Conservation (phyloP, 2,888 invertebrate species). For the Chouioia cunea region DNA sequence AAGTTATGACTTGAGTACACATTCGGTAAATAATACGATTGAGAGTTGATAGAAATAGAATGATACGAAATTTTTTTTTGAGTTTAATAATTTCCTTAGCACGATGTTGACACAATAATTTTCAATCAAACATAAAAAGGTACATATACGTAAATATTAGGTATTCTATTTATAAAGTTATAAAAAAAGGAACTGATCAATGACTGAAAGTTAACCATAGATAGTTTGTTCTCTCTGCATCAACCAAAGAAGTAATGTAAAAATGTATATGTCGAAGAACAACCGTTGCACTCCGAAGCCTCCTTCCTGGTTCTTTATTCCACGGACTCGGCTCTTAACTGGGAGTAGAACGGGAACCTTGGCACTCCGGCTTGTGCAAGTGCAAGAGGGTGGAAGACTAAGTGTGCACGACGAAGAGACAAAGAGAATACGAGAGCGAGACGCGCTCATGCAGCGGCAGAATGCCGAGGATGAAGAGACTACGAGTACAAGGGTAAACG, state of each 20-base stretch:
- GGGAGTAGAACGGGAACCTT: slow-evolving; percentile 30
- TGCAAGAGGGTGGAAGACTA: slow-evolving; percentile 33
- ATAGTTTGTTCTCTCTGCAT: too few relatives aligned
- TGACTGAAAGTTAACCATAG: too few relatives aligned
- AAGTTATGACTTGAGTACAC: too few relatives aligned
- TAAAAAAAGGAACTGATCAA: too few relatives aligned
- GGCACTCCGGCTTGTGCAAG: slow-evolving; percentile 26
- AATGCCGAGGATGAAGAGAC: not conserved
- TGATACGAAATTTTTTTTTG: too few relatives aligned
- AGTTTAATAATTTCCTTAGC: too few relatives aligned
- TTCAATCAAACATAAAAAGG: too few relatives aligned
- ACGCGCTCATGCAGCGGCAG: not conserved
- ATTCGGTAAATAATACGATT: too few relatives aligned
- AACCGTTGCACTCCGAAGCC: not conserved
- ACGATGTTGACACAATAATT: too few relatives aligned
- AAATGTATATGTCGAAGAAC: not conserved
- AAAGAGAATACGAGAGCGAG: slow-evolving; percentile 15
- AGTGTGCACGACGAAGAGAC: slow-evolving; percentile 17
- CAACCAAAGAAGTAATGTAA: slow-evolving; percentile 1
- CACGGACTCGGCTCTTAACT: not conserved
- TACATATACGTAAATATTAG: too few relatives aligned
- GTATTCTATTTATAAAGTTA: too few relatives aligned
- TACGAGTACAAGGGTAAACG: slow-evolving; percentile 8
- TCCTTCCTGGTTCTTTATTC: not conserved
- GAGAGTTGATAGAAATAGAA: too few relatives aligned